Evolutionary conservation across 2,113 vertebrate genomes (phyloP).

Genomic region (Toxotes jaculatrix): DNA sequence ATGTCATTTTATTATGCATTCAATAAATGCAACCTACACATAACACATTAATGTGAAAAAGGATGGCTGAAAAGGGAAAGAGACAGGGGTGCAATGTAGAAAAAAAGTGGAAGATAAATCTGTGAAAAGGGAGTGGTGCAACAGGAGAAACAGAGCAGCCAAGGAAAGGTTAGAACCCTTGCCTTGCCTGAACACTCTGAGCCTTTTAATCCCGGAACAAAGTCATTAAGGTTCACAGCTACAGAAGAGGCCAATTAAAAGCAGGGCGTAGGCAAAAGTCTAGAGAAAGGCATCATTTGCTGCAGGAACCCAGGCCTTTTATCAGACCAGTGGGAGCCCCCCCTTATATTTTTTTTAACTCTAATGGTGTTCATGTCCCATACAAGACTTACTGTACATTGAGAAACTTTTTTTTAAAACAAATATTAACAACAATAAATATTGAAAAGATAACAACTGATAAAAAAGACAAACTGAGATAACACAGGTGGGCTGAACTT

Average conservation of each 20-base stretch:
- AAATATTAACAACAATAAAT: constrained; percentile 8
- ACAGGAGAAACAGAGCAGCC: constrained; percentile 43
- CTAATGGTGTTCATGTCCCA: neutral
- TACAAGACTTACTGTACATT: neutral
- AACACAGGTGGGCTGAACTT: neutral
- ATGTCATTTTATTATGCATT: neutral
- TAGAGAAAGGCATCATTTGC: constrained; percentile 76
- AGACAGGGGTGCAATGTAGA: neutral
- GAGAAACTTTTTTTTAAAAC: neutral
- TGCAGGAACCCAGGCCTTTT: constrained; percentile 73
- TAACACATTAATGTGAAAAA: constrained; percentile 15
- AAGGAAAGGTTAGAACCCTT: constrained; percentile 77
- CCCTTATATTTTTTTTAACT: constrained; percentile 8
- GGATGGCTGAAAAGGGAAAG: neutral
- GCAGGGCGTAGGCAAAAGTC: constrained; percentile 65
- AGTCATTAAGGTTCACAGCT: constrained; percentile 82
- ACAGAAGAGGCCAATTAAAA: constrained; percentile 84
- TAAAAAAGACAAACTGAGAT: neutral
- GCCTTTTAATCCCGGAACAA: constrained; percentile 82
- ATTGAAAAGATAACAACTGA: constrained; percentile 1
- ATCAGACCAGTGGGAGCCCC: constrained; percentile 73
- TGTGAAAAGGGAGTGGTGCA: constrained; percentile 1
- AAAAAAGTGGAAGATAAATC: constrained; percentile 20
- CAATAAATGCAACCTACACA: neutral
- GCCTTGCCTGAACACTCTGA: constrained; percentile 75